Evolutionary conservation across 1,140 invertebrate species (phyloP).

Genomic region (Armadillidium nasatum): DNA sequence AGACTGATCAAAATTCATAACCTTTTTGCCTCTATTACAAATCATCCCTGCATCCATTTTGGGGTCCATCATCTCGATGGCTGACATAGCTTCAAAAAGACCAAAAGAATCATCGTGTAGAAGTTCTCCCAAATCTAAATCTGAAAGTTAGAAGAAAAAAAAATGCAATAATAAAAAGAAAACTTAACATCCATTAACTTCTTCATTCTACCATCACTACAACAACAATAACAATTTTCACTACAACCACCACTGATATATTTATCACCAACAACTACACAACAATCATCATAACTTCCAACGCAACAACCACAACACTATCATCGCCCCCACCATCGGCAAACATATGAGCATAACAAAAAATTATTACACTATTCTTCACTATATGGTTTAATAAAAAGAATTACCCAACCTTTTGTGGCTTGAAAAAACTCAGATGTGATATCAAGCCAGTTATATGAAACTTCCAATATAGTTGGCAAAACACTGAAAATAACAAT

Average conservation of each 20-base stretch:
- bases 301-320: too few relatives aligned
- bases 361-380: too few relatives aligned
- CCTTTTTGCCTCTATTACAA: constrained; percentile 73
- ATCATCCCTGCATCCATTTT: constrained; percentile 99
- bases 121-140: constrained; percentile 78
- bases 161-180: constrained; percentile 27
- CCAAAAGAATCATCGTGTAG: constrained; percentile 88
- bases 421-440: constrained; percentile 69
- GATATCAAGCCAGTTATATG: constrained; percentile 70
- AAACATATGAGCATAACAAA: neutral
- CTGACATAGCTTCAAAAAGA: constrained; percentile 97
- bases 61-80: constrained; percentile 99
- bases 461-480: neutral
- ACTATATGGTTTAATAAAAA: too few relatives aligned
- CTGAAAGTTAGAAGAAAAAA: constrained; percentile 51
- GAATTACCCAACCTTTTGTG: constrained; percentile 60
- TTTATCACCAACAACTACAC: too few relatives aligned
- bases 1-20: constrained; percentile 82
- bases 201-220: constrained; percentile 19
- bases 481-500: neutral
- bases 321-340: too few relatives aligned
- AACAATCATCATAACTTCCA: too few relatives aligned
- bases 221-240: neutral
- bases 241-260: too few relatives aligned
- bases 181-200: constrained; percentile 26